Base-by-base conservation (phyloP, 2,113 vertebrate species). In the Harpagus bidentatus region DNA sequence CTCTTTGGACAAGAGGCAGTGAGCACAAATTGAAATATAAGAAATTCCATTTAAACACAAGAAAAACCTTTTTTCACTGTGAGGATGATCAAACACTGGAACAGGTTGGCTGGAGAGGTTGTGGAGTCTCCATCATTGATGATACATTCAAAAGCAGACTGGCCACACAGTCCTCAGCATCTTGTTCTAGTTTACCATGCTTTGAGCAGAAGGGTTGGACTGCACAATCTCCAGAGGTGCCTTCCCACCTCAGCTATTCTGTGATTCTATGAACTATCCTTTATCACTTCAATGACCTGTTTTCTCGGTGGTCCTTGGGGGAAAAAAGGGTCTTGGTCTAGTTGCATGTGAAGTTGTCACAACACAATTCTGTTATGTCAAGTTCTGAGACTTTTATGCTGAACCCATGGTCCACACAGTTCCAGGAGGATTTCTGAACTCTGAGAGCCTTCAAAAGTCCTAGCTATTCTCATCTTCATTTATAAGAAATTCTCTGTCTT, bases 261-360 rank as follows among this genome's bases (percentile, higher is more conserved):
- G 17, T 67, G n/a, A 32, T 42, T 55, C 61, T 67, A 0, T 52
- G 40, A 62, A 45, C 0, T 3, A 12, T 32, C 10, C 58, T 73
- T 36, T 74, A 1, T 63, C 47, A 13, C 53, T 58, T 90, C 48
- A 82, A 1, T 58, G 45, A 45, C 22, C 31, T 86, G 21, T 77
- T 77, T 81, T 88, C 70, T 80, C 58, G 20, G 14, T 58, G 38
- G 16, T 40, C 21, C 22, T 42, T 47, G 26, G n/a, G n/a, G 36
- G 9, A 10, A 15, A 38, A 67, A 61, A 3, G 26, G 9, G 28
- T 53, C n/a, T 88, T 66, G 32, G 14, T 73, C 45, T 47, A 5
- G 63, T 38, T 92, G 16, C 13, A 5, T 38, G 31, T 86, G 55
- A 81, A 83, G 29, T 8, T 40, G 14, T 59, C 36, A 12, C 23